Base-by-base conservation (phyloP, 1,140 invertebrate genomes). In the Chironomus striatipennis region DNA sequence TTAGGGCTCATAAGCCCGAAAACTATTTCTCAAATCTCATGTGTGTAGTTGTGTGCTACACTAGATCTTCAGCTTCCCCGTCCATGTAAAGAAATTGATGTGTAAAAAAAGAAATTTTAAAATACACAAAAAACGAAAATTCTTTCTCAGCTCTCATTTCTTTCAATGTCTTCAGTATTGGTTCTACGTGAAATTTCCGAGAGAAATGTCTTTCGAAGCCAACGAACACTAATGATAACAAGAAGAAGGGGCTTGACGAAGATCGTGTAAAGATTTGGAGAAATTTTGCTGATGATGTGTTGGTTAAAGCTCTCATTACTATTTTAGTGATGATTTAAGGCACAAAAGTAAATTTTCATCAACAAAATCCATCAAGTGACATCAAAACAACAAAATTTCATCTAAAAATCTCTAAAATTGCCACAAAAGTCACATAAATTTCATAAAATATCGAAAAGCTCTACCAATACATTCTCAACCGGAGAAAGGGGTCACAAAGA, bases 401-500 rank as follows among this genome's bases (percentile, higher is more conserved):
- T 34, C 24, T 2, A 34, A 34, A 57, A 57, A 57, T 12, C n/a
- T 57, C 47, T 2, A 57, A 10, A n/a, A 57, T 12, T 2, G 2
- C 2, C n/a, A 2, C 47, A 57, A 57, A 57, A 57, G n/a, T 57
- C n/a, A 12, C 9, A 57, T 57, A n/a, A 67, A 70, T 70, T 70
- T 70, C 65, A 70, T 70, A 20, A 70, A 70, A 70, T 70, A 70
- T 18, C 18, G 17, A 57, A 67, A 70, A 70, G 65, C 65, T 70
- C 65, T 20, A 70, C 65, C 65, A 70, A 70, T 70, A 70, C 65
- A 70, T 1, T 70, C 18, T 9, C 65, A 70, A 0, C 8, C 18
- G 65, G 65, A 70, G 65, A 70, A 70, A 70, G 65, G 65, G 65
- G 65, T 70, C 65, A 70, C 65, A 70, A 18, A 70, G 65, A 70